Percentiles rank a stretch among this genome's conserved stretches.
Evolutionary conservation across 37 sponge, comb jelly and placozoan species (phyloP).

Genomic region (Tethya wilhelma): DNA sequence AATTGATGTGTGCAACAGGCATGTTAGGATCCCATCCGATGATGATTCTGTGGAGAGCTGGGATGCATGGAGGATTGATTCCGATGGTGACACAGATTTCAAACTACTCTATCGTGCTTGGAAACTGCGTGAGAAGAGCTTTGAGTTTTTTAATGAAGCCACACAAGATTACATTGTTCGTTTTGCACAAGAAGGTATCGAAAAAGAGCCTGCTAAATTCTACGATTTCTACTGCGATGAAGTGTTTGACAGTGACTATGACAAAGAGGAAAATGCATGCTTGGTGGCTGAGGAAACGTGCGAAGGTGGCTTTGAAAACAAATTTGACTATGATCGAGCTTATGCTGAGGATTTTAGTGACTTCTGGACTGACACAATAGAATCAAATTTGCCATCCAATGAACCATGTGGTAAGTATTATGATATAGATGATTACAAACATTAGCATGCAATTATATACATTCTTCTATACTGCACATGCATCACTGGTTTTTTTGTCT

Average conservation of each 20-base stretch:
- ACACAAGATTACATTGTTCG: neutral
- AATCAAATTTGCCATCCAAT: neutral
- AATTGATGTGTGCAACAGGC: conserved; percentile 13
- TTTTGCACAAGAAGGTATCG: neutral
- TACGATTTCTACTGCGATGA: neutral
- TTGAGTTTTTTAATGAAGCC: neutral
- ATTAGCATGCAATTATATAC: too few species aligned
- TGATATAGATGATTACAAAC: neutral
- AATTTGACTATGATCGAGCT: neutral
- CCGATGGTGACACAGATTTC: neutral
- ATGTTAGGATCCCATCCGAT: conserved; percentile 33
- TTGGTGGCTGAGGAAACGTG: neutral
- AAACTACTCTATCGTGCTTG: conserved; percentile 12
- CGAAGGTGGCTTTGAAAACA: neutral
- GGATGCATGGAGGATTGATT: neutral
- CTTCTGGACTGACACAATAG: neutral
- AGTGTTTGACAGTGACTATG: conserved; percentile 1
- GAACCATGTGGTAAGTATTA: too few species aligned
- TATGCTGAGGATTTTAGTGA: conserved; percentile 14
- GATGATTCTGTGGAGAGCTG: conserved; percentile 23
- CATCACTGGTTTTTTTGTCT: too few species aligned
- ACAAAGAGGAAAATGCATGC: neutral
- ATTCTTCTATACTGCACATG: too few species aligned
- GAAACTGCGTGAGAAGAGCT: conserved; percentile 29
- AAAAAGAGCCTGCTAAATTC: neutral